These are phyloP conservation scores for Rhinoptilus africanus DNA, from an alignment of 2,113 vertebrate genomes.

Conservation along the genomic window DNA sequence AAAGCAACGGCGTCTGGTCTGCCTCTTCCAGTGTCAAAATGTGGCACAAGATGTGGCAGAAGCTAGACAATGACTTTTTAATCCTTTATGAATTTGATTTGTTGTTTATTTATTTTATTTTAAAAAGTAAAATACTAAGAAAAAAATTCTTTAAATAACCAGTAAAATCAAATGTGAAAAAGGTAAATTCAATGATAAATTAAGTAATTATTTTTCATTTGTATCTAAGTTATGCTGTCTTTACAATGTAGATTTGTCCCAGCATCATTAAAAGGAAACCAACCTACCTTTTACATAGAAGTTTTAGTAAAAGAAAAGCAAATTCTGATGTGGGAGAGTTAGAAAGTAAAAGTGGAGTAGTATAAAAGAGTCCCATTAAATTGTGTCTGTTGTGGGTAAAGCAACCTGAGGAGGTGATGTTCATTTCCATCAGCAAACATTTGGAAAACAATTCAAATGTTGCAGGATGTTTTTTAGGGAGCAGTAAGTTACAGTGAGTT, in stretches of 20 bases:
- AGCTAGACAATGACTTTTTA: not conserved
- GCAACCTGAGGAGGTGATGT: not conserved
- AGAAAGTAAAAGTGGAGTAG: not conserved
- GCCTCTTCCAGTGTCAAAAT: not conserved
- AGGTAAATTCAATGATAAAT: not conserved
- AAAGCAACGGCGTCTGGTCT: not conserved
- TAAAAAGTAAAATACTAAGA: not conserved
- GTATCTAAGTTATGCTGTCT: not conserved
- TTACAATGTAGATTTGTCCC: not conserved
- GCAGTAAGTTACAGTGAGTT: not conserved
- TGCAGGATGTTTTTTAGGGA: not conserved
- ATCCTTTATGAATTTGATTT: not conserved
- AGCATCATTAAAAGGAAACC: not conserved
- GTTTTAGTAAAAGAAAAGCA: not conserved
- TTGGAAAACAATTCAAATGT: not conserved
- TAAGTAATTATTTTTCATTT: not conserved
- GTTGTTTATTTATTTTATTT: not conserved
- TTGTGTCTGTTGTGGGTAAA: not conserved
- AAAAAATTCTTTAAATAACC: not conserved
- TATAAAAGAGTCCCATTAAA: not conserved
- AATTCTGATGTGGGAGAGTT: not conserved
- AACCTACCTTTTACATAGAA: not conserved
- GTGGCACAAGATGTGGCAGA: not conserved
- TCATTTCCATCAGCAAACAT: not conserved
- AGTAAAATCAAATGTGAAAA: not conserved